Conservation (phyloP, 2,888 invertebrate species). For the Polydrusus tereticollis region DNA sequence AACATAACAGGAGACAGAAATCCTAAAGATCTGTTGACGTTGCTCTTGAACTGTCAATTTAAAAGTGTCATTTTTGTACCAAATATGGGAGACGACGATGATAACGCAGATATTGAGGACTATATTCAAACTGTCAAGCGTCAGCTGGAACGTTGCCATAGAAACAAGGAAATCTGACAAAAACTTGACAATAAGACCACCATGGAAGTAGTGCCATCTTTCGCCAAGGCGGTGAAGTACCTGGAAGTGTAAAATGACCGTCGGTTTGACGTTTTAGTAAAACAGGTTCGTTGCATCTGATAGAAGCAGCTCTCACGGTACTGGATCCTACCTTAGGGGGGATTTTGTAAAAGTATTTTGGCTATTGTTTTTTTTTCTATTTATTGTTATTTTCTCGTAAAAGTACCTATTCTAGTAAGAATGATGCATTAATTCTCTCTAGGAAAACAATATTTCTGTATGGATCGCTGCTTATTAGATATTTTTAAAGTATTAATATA, state of each 20-base stretch:
- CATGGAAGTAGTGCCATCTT: conserved; percentile 57
- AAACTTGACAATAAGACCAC: conserved; percentile 53
- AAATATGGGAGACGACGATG: conserved; percentile 64
- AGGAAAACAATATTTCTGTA: no score
- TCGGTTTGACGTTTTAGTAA: conserved; percentile 72
- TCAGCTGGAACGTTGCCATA: conserved; percentile 71
- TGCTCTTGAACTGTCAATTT: conserved; percentile 70
- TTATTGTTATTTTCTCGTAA: no score
- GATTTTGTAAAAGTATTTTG: conserved; percentile 37
- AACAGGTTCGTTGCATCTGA: conserved; percentile 89
- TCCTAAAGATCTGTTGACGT: conserved; percentile 71
- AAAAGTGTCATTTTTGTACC: conserved; percentile 74
- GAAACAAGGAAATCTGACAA: conserved; percentile 72
- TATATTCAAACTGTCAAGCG: conserved; percentile 71
- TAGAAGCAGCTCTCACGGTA: conserved; percentile 79
- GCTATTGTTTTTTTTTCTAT: no score
- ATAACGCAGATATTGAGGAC: conserved; percentile 66
- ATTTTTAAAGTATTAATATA: no score
- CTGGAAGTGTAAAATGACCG: conserved; percentile 45
- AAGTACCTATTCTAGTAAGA: no score
- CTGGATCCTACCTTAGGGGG: conserved; percentile 68
- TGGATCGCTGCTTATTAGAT: no score
- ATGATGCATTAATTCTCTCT: no score
- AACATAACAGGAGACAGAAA: conserved; percentile 83
- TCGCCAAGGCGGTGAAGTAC: conserved; percentile 58